Base-by-base conservation (phyloP, 2,888 invertebrate genomes). In the Chironomus tentans region DNA sequence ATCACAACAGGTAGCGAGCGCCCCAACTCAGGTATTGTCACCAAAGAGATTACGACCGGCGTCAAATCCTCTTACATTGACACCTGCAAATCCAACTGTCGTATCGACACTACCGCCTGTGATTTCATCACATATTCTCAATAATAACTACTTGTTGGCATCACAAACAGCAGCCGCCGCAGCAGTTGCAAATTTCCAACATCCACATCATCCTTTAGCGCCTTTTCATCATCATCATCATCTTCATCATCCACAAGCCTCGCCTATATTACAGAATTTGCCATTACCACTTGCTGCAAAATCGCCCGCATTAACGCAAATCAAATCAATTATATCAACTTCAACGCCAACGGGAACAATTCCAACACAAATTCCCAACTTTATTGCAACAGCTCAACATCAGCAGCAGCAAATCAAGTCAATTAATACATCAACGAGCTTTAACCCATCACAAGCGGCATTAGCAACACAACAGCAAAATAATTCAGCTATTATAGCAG, bases 31-130 rank as follows among this genome's bases (percentile, higher is more conserved):
- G 82, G 84, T 84, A 81, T 83, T 84, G 82, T 84, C 84, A 81
- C 84, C 84, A 79, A 84, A 84, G 80, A 82, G 84, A 82, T 84
- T 84, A 83, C 84, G 84, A 79, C 83, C 84, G 80, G 82, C 84
- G 73, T 79, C 80, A 76, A 81, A 73, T 69, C 65, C 74, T 77
- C 77, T 75, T 77, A 76, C 73, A 76, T 74, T 77, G 77, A 73
- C 77, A 71, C 56, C 70, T 68, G 62, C 69, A 46, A 61, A 62
- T 70, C 75, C 65, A 65, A 68, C 61, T 15, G 47, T 61, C 74
- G 74, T 74, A 13, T 74, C 74, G 68, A 74, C 74, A 13, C 22
- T 74, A 77, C 78, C 74, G 76, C 56, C 70, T 62, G 71, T 75
- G 50, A 68, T 68, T 56, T 46, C 72, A 69, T 73, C 69, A 28